Conservation (phyloP, 2,888 invertebrate species). For the Mimachlamys varia region DNA sequence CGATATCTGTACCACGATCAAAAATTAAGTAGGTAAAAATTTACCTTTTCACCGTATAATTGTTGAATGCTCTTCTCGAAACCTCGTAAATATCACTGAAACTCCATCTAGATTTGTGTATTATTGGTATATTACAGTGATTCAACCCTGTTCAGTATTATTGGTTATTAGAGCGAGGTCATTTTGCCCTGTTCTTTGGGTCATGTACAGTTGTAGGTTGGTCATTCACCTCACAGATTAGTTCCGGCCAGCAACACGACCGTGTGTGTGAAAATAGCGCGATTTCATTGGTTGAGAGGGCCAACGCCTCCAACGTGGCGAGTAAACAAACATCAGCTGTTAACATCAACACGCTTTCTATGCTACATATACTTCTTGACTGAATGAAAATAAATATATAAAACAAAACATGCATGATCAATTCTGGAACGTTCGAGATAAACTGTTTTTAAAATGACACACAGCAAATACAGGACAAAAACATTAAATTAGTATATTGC, state of each 20-base stretch:
- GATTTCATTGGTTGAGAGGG: conserved; percentile 56
- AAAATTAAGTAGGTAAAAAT: not conserved
- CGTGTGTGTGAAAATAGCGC: conserved; percentile 53
- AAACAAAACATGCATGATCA: not conserved
- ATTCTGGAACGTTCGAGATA: no score
- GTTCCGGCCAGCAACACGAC: conserved; percentile 37
- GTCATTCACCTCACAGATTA: not conserved
- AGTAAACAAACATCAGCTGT: conserved; percentile 25
- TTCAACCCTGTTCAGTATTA: not conserved
- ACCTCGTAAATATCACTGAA: not conserved
- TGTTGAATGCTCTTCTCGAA: not conserved
- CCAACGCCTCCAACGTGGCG: conserved; percentile 44
- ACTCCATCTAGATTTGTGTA: not conserved
- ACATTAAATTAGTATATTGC: no score
- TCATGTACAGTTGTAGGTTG: not conserved
- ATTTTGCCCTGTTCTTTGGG: no score
- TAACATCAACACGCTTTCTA: not conserved
- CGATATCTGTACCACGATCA: not conserved
- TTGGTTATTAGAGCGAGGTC: not conserved
- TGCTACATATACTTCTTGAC: not conserved
- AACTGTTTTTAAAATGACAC: not conserved
- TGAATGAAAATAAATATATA: no score
- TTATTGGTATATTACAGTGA: not conserved
- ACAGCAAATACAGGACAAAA: not conserved
- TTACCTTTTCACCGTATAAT: not conserved